A percentile compares a stretch with the other conserved stretches of the same genome.
Conservation (phyloP, 2,113 vertebrate genomes). For the Planiliza haematocheilus region DNA sequence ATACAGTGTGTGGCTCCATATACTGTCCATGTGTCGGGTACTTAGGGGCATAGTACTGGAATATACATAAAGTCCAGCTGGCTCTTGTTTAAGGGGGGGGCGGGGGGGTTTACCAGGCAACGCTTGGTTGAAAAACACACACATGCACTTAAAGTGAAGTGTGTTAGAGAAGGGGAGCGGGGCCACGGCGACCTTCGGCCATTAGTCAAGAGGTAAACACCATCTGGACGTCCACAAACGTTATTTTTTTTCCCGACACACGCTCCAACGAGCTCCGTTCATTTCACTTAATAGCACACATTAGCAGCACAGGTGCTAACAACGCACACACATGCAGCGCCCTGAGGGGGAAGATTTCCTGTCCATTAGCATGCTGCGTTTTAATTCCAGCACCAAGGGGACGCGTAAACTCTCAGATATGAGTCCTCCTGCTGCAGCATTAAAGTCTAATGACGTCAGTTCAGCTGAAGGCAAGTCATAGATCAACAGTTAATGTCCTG, state of each 20-base stretch:
- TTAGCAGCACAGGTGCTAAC: constrained; percentile 11
- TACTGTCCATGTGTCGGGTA: neutral
- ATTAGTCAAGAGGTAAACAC: constrained; percentile 70
- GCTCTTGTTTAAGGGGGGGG: no score
- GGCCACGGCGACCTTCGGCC: constrained; percentile 28
- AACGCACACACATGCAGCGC: neutral
- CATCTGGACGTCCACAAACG: constrained; percentile 66
- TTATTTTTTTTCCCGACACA: constrained; percentile 20
- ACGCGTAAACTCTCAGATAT: neutral
- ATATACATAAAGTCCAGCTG: neutral
- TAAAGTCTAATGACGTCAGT: neutral
- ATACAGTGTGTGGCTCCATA: neutral
- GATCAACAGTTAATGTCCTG: no score
- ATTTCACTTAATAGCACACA: constrained; percentile 18
- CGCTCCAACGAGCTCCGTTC: constrained; percentile 11
- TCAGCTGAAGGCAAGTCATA: neutral
- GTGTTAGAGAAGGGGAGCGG: constrained; percentile 12
- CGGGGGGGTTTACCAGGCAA: constrained; percentile 36
- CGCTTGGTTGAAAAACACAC: constrained; percentile 1
- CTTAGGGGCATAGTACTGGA: neutral
- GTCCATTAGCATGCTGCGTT: constrained; percentile 4
- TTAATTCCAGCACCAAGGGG: neutral
- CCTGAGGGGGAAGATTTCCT: neutral
- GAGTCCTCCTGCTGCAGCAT: neutral
- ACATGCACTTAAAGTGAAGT: constrained; percentile 13